phyloP scores from a whole-genome alignment of 2,888 invertebrate genomes.

The Xanthia togata region DNA sequence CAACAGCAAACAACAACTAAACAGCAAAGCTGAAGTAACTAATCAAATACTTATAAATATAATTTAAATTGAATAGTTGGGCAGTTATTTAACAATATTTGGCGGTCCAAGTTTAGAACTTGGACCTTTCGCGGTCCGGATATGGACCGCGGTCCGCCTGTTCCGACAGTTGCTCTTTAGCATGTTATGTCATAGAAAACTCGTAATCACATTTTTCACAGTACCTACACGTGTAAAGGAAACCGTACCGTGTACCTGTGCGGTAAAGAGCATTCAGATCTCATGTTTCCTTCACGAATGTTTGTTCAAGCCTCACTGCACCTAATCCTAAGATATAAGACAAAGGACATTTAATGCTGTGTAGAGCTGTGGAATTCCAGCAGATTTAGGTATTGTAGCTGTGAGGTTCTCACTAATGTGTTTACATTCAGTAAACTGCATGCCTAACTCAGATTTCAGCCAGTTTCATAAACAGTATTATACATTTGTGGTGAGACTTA shows the following conservation, averaged over 20 bases:
- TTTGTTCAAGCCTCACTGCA: slow-evolving; percentile 43
- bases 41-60: too few relatives aligned
- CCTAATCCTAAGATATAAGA: slow-evolving; percentile 22
- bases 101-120: too few relatives aligned
- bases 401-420: slow-evolving; percentile 13
- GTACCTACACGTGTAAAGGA: neutral
- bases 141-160: too few relatives aligned
- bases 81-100: too few relatives aligned
- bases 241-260: too few relatives aligned
- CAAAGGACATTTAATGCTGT: slow-evolving; percentile 25
- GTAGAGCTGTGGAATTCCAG: slow-evolving; percentile 2
- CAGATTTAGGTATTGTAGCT: slow-evolving; percentile 2
- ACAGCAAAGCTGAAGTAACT: too few relatives aligned
- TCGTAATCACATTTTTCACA: neutral
- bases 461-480: neutral
- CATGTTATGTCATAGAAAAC: neutral
- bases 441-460: neutral
- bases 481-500: neutral
- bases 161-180: neutral
- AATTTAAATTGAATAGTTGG: too few relatives aligned
- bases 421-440: slow-evolving; percentile 7
- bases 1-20: too few relatives aligned
- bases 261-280: neutral
- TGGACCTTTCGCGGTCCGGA: too few relatives aligned
- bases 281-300: slow-evolving; percentile 31